Percentiles rank a stretch among this genome's conserved stretches.
Evolutionary conservation across 2,797 vertebrate species (phyloP).

Genomic region (Scyliorhinus canicula): DNA sequence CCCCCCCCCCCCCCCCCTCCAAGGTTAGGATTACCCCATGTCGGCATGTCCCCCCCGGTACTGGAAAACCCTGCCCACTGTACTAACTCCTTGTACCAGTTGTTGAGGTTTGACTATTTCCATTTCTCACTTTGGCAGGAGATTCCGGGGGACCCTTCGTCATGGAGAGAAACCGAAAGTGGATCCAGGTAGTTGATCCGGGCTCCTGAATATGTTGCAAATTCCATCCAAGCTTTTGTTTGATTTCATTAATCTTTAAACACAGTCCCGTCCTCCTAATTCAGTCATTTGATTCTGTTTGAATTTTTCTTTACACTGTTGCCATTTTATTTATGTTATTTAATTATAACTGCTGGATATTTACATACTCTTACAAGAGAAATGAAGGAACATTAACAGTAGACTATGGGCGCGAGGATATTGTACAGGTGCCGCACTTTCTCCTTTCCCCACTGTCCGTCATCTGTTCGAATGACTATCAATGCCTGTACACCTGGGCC

Average conservation of each 20-base stretch:
- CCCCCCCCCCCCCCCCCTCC: too few relatives aligned
- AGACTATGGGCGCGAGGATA: neutral
- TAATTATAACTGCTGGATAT: neutral
- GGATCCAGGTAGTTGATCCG: constrained; percentile 25
- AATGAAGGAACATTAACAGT: neutral
- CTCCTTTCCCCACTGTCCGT: too few relatives aligned
- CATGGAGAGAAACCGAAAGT: neutral
- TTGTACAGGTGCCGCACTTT: too few relatives aligned
- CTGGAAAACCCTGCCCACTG: too few relatives aligned
- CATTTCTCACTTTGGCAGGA: neutral
- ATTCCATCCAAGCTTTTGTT: neutral
- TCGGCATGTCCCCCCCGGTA: too few relatives aligned
- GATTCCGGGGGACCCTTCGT: constrained; percentile 33
- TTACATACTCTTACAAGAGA: neutral
- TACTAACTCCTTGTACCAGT: neutral
- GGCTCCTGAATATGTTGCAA: neutral
- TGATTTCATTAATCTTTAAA: neutral
- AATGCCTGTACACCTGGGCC: too few relatives aligned
- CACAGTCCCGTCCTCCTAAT: neutral
- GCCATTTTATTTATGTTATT: neutral
- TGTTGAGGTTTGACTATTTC: neutral
- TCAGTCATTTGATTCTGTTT: neutral
- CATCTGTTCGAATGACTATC: too few relatives aligned
- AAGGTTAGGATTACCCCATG: too few relatives aligned
- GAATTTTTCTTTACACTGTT: neutral